These are phyloP conservation scores for Zaprionus africanus DNA, from an alignment of 1,140 invertebrate genomes.

Conservation along the genomic window DNA sequence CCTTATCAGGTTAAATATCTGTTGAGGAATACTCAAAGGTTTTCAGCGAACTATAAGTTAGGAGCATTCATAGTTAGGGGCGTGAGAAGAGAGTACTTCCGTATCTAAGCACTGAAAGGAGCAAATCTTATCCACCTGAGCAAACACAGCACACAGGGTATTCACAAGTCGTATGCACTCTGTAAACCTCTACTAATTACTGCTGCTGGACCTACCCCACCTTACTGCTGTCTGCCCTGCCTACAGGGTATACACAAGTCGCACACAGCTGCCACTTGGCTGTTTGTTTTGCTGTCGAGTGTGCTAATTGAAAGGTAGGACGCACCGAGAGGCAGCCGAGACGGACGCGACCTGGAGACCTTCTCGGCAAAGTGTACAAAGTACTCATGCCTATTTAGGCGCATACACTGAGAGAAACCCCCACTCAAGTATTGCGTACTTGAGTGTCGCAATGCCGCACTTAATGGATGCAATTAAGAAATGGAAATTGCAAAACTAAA, in stretches of 20 bases:
- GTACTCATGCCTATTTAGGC: slow-evolving; percentile 3
- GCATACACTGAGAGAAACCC: background rate
- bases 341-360: background rate
- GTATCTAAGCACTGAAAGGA: background rate
- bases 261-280: background rate
- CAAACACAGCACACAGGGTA: background rate
- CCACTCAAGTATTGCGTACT: slow-evolving; percentile 1
- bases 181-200: background rate
- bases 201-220: background rate
- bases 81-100: background rate
- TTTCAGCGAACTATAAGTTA: no score
- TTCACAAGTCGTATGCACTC: background rate
- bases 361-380: background rate
- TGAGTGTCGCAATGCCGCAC: slow-evolving; percentile 4
- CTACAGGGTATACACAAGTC: background rate
- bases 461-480: slow-evolving; percentile 6
- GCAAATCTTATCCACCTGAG: background rate
- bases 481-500: slow-evolving; percentile 4
- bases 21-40: no score
- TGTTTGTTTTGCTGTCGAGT: slow-evolving; percentile 21
- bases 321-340: slow-evolving; percentile 3
- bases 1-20: background rate
- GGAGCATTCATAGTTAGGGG: no score
- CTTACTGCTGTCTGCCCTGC: background rate
- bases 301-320: slow-evolving; percentile 45